Conservation (phyloP, 2,797 vertebrate genomes). For the Mormyrops boulengeri region DNA sequence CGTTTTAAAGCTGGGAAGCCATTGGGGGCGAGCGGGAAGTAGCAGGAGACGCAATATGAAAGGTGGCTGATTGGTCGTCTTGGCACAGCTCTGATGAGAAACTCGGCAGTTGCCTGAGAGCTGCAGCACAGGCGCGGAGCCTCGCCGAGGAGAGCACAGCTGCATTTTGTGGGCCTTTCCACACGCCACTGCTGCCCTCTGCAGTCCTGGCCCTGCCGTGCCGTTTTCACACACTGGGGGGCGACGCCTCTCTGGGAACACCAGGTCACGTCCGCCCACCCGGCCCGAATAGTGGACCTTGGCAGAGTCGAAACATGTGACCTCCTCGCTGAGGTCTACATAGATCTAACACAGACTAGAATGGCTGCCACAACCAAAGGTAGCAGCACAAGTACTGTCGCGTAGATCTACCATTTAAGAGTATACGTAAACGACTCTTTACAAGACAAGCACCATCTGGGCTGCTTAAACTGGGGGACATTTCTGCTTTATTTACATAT, state of each 20-base stretch:
- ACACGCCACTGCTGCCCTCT: constrained; percentile 60
- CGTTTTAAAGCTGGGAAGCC: neutral
- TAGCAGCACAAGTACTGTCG: neutral
- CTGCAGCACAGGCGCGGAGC: constrained; percentile 15
- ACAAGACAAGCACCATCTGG: neutral
- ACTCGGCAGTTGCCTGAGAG: constrained; percentile 16
- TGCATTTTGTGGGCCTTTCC: constrained; percentile 30
- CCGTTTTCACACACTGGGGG: neutral
- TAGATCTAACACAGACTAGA: neutral
- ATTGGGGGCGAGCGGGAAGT: neutral
- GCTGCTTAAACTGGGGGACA: neutral
- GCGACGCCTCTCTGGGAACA: neutral
- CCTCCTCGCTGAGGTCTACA: neutral
- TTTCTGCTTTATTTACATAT: neutral
- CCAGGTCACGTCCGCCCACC: neutral
- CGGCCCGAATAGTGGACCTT: neutral
- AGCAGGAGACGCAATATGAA: neutral
- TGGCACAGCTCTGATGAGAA: neutral
- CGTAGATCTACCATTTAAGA: neutral
- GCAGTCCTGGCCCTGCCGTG: constrained; percentile 43
- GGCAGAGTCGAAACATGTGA: neutral
- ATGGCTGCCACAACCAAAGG: neutral
- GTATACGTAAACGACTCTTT: neutral
- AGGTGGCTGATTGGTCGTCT: constrained; percentile 40
- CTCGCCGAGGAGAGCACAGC: constrained; percentile 27